phyloP scores from a whole-genome alignment of 2,797 vertebrate species.

The Parambassis ranga region DNA sequence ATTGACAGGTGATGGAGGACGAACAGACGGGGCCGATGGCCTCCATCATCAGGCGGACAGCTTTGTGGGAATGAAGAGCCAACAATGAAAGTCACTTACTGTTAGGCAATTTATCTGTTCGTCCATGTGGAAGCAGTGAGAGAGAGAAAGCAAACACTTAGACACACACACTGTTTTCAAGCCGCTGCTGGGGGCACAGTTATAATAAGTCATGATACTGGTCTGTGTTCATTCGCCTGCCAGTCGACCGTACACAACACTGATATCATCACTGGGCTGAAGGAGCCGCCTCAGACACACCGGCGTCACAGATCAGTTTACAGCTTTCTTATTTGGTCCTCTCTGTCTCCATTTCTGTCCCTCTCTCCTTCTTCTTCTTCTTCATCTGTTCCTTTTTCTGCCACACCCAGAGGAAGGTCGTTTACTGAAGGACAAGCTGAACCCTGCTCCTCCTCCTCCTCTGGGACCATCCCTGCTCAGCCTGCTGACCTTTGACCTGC shows the following conservation, averaged over 20 bases:
- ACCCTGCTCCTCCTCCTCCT: slow-evolving; percentile 23
- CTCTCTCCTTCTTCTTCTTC: not conserved
- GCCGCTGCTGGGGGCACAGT: no score
- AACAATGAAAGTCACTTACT: slow-evolving; percentile 62
- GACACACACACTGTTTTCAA: not conserved
- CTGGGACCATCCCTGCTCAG: slow-evolving; percentile 4
- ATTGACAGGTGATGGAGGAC: not conserved
- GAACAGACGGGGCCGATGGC: not conserved
- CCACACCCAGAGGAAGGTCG: slow-evolving; percentile 44
- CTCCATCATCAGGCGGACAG: not conserved
- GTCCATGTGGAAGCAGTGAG: slow-evolving; percentile 52
- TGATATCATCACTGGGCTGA: not conserved
- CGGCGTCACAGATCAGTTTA: slow-evolving; percentile 37
- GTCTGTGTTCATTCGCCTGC: no score
- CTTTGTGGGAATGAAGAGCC: not conserved
- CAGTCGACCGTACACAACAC: no score
- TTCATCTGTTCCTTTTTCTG: not conserved
- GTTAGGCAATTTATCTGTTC: slow-evolving; percentile 59
- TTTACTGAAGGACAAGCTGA: slow-evolving; percentile 31
- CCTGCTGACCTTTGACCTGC: slow-evolving; percentile 36
- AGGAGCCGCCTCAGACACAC: slow-evolving; percentile 27
- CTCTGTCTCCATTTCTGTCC: not conserved
- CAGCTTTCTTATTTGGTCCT: not conserved
- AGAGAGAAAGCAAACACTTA: slow-evolving; percentile 35
- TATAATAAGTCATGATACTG: no score